A percentile compares a stretch with the other conserved stretches of the same genome.
Conservation (phyloP, 2,797 vertebrate genomes). For the Notoglanidium macrostoma region DNA sequence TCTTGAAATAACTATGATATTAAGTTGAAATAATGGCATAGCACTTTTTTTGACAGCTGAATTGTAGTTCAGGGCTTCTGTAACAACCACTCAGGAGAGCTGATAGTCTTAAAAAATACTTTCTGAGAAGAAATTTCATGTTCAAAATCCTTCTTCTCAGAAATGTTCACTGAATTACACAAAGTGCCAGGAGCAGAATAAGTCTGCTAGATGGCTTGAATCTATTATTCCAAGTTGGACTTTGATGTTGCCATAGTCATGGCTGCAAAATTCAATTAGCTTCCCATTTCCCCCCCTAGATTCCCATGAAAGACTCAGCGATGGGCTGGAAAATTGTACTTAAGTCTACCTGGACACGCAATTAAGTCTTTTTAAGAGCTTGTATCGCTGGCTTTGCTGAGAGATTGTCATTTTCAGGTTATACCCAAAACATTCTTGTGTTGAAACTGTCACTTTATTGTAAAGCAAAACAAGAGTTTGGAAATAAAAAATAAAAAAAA, state of each 20-base stretch:
- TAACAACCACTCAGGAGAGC: neutral
- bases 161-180: constrained; percentile 30
- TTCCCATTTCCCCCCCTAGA: constrained; percentile 53
- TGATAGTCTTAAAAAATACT: neutral
- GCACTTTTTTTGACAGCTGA: neutral
- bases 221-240: constrained; percentile 70
- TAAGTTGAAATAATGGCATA: neutral
- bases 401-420: neutral
- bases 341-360: constrained; percentile 54
- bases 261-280: constrained; percentile 75
- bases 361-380: constrained; percentile 45
- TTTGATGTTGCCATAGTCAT: constrained; percentile 69
- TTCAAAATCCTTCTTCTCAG: constrained; percentile 15
- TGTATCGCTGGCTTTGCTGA: constrained; percentile 15
- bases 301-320: constrained; percentile 58
- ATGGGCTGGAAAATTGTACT: constrained; percentile 58
- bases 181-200: constrained; percentile 64
- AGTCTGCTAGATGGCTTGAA: constrained; percentile 77
- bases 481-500: neutral
- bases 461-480: neutral
- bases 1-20: too few species aligned
- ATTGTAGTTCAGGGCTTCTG: neutral
- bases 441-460: neutral
- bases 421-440: neutral
- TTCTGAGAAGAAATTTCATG: neutral